Conservation (phyloP, 2,888 invertebrate genomes). For the Podotricha telesiphe region DNA sequence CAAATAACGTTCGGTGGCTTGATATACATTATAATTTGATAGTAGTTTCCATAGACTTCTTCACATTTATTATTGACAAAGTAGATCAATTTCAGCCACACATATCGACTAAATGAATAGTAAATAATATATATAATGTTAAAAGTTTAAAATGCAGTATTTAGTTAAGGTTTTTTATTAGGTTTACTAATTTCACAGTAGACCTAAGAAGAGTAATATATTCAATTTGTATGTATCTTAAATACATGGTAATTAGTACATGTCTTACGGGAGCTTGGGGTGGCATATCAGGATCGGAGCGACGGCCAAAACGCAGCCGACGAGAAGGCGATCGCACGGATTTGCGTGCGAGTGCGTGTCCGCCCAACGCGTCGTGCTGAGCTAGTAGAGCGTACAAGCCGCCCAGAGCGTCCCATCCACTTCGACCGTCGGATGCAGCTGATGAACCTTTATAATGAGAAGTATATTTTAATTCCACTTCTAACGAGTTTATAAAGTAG, state of each 20-base stretch:
- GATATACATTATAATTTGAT: slow-evolving; percentile 9
- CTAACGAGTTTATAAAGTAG: no score
- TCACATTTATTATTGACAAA: not conserved
- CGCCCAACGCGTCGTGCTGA: slow-evolving; percentile 86
- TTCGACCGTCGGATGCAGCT: slow-evolving; percentile 57
- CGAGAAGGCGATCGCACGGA: slow-evolving; percentile 90
- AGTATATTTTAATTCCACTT: not conserved
- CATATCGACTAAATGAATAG: not conserved
- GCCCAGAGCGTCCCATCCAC: slow-evolving; percentile 75
- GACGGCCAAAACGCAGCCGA: slow-evolving; percentile 89
- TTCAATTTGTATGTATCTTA: not conserved
- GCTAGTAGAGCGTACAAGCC: slow-evolving; percentile 86
- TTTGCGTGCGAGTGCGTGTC: slow-evolving; percentile 89
- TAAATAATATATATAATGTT: no score
- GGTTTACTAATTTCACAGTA: no score
- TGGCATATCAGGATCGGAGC: slow-evolving; percentile 87
- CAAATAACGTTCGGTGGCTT: slow-evolving; percentile 5
- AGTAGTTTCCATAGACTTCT: not conserved
- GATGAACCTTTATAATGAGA: not conserved
- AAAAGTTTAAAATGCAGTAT: no score
- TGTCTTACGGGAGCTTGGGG: slow-evolving; percentile 73
- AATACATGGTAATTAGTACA: not conserved
- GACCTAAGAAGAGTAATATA: no score
- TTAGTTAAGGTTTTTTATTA: not conserved
- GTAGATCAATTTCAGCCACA: not conserved